Conservation (phyloP, 2,888 invertebrate genomes). For the Dilophus febrilis region DNA sequence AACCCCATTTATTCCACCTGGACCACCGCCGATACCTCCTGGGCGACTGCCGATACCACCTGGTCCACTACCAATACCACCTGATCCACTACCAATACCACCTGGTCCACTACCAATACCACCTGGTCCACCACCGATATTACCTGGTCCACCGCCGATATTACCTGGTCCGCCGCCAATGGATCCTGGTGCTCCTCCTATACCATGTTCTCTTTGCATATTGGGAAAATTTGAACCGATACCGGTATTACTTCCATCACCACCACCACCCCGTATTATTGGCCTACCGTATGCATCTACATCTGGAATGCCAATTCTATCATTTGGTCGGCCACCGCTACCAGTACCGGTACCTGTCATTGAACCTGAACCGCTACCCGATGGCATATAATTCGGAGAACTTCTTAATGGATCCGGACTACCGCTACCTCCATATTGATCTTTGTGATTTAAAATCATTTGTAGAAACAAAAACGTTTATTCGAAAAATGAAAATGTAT, state of each 20-base stretch:
- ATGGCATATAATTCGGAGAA: neutral
- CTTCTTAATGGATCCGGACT: conserved; percentile 3
- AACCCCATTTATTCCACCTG: neutral
- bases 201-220: neutral
- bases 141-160: neutral
- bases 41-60: neutral
- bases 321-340: neutral
- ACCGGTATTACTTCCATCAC: neutral
- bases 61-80: neutral
- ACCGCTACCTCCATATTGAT: neutral
- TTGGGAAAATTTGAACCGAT: neutral
- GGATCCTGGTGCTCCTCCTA: neutral
- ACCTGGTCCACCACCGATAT: neutral
- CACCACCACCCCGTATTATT: neutral
- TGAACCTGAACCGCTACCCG: neutral
- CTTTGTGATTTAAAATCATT: too few species aligned
- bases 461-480: too few species aligned
- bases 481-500: neutral
- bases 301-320: neutral
- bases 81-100: conserved; percentile 1
- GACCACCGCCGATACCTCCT: neutral
- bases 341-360: neutral
- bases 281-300: conserved; percentile 1
- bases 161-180: neutral
- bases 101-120: neutral